These are phyloP conservation scores for Bradypus variegatus DNA, from an alignment of 2,797 vertebrate genomes.

Conservation along the genomic window DNA sequence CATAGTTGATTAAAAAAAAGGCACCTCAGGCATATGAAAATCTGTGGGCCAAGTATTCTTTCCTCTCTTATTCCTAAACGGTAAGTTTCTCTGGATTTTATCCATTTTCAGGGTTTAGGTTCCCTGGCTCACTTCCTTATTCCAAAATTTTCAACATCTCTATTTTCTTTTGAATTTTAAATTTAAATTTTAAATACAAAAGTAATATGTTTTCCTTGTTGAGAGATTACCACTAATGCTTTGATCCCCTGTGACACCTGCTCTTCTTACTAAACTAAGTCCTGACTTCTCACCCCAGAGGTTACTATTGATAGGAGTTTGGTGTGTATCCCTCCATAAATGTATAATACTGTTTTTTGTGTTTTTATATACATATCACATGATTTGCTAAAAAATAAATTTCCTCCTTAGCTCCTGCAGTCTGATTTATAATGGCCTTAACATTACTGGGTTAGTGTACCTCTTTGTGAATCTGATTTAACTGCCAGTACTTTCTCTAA, in stretches of 20 bases:
- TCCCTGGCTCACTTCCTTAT: background rate
- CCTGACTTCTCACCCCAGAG: background rate
- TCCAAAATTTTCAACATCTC: background rate
- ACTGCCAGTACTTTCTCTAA: background rate
- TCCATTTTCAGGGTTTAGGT: background rate
- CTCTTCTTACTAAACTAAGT: background rate
- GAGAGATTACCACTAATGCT: background rate
- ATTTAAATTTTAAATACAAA: background rate
- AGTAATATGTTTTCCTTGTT: background rate
- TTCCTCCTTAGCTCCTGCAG: background rate
- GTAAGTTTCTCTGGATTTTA: background rate
- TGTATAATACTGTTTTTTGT: background rate
- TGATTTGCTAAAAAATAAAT: background rate
- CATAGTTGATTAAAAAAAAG: background rate
- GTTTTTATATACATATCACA: background rate
- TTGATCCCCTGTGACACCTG: background rate
- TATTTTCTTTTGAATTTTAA: constrained; percentile 7
- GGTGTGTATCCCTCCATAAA: background rate
- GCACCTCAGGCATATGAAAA: background rate
- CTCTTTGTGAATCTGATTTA: background rate
- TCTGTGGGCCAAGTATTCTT: background rate
- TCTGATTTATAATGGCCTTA: background rate
- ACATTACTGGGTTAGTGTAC: background rate
- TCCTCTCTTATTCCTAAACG: background rate
- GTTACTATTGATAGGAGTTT: background rate